Evolutionary conservation across 2,888 invertebrate species (phyloP).

Genomic region (Cotesia congregata): DNA sequence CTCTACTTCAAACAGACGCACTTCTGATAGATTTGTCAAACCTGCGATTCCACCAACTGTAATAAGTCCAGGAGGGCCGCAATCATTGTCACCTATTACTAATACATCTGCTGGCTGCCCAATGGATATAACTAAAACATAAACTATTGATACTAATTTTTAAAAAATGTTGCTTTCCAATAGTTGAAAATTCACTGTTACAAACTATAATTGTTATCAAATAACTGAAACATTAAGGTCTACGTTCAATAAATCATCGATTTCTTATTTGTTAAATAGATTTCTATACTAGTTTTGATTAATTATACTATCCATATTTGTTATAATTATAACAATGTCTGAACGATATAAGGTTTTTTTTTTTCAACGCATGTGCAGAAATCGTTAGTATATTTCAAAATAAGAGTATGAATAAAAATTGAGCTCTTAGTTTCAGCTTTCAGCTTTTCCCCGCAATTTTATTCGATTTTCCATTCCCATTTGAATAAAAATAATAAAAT

Average conservation of each 20-base stretch:
- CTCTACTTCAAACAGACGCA: constrained; percentile 73
- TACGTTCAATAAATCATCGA: background rate
- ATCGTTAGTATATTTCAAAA: too few species aligned
- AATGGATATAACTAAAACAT: constrained; percentile 68
- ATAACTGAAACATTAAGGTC: background rate
- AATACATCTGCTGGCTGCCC: constrained; percentile 63
- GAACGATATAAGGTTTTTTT: too few species aligned
- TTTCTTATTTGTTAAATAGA: background rate
- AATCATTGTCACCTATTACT: constrained; percentile 57
- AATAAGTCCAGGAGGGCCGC: constrained; percentile 71
- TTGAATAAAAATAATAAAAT: too few species aligned
- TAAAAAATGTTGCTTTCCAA: background rate
- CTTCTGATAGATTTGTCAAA: constrained; percentile 88
- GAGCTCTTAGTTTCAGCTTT: too few species aligned
- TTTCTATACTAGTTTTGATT: background rate
- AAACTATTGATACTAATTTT: background rate
- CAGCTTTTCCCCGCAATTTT: too few species aligned
- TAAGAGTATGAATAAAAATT: too few species aligned
- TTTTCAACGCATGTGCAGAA: too few species aligned
- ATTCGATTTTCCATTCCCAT: too few species aligned
- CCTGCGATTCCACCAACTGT: constrained; percentile 82
- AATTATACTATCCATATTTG: too few species aligned
- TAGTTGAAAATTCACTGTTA: background rate
- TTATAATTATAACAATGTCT: too few species aligned
- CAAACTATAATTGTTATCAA: background rate